These are phyloP conservation scores for Micromesistius poutassou DNA, from an alignment of 2,797 vertebrate species.

Conservation along the genomic window DNA sequence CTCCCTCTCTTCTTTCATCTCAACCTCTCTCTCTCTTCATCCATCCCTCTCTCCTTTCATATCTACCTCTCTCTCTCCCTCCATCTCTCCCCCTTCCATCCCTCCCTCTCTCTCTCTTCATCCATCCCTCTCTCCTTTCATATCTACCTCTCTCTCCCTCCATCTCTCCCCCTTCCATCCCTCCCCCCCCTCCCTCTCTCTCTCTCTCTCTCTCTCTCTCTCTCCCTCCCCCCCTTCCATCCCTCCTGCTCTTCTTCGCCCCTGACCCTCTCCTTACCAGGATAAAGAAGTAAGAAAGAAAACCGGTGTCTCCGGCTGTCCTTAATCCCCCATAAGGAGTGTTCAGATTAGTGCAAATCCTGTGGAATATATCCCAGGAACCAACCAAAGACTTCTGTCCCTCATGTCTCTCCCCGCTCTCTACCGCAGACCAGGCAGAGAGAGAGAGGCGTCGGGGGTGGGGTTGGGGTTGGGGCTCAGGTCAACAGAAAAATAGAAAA, in stretches of 20 bases:
- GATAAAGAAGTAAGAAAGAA: slow-evolving; percentile 6
- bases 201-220: slow-evolving; percentile 2
- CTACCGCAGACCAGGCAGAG: too few species aligned
- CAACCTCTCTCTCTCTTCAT: background rate
- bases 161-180: background rate
- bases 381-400: background rate
- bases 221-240: background rate
- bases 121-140: background rate
- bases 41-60: background rate
- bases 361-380: slow-evolving; percentile 45
- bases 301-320: slow-evolving; percentile 46
- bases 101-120: background rate
- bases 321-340: slow-evolving; percentile 62
- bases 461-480: too few species aligned
- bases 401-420: too few species aligned
- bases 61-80: background rate
- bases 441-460: too few species aligned
- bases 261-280: background rate
- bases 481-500: too few species aligned
- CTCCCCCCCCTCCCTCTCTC: background rate
- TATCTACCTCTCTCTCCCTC: background rate
- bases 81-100: background rate
- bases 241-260: background rate
- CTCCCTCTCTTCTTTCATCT: background rate
- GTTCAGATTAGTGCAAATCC: slow-evolving; percentile 53